A percentile compares a stretch with the other conserved stretches of the same genome.
phyloP scores from a whole-genome alignment of 2,797 vertebrate species.

The Telmatherina bonti region DNA sequence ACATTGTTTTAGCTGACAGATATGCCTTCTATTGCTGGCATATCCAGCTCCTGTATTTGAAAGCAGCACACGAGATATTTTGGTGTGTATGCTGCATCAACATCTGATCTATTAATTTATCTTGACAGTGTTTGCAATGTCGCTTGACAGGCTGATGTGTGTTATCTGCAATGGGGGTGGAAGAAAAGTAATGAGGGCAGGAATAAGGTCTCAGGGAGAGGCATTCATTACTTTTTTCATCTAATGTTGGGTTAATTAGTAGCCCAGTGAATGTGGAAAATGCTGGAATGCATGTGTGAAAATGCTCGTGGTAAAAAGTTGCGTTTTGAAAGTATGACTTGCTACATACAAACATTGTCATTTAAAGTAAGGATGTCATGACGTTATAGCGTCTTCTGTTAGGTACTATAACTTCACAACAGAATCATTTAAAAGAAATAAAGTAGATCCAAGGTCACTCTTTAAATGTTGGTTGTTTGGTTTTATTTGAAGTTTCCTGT shows the following conservation, averaged over 20 bases:
- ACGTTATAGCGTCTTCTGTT: neutral
- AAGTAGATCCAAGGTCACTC: fast-evolving
- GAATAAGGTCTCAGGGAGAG: constrained; percentile 33
- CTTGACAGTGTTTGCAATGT: constrained; percentile 67
- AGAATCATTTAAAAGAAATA: neutral
- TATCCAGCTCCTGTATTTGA: constrained; percentile 5
- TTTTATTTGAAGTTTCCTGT: neutral
- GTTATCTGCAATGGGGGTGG: constrained; percentile 54
- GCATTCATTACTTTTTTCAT: constrained; percentile 54
- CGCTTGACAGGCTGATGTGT: constrained; percentile 57
- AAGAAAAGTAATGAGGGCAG: constrained; percentile 53
- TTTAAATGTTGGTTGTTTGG: neutral
- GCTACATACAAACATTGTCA: neutral
- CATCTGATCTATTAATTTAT: constrained; percentile 56
- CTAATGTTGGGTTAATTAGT: constrained; percentile 62
- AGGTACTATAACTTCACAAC: neutral
- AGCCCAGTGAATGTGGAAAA: constrained; percentile 37
- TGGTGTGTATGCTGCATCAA: constrained; percentile 13
- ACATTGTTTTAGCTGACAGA: neutral
- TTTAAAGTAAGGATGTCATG: constrained; percentile 2
- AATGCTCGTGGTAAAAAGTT: neutral
- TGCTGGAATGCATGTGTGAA: constrained; percentile 29
- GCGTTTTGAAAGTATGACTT: neutral
- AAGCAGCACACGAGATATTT: constrained; percentile 20
- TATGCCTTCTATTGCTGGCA: constrained; percentile 1